Base-by-base conservation (phyloP, 2,797 vertebrate genomes). In the Ataeniobius toweri region DNA sequence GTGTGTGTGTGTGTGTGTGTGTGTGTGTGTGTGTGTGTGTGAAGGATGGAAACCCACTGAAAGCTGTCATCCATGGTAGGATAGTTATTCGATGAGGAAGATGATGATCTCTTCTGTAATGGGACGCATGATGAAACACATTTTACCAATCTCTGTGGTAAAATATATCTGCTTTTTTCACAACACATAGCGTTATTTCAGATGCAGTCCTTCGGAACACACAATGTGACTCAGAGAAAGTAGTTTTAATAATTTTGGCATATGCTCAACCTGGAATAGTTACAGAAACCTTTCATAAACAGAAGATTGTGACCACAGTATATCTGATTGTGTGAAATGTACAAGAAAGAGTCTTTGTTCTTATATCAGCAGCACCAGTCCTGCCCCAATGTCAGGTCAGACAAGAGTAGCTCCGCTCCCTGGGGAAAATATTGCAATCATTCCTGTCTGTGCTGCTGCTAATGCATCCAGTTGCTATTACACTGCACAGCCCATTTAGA, bases 381-480 rank as follows among this genome's bases (percentile, higher is more conserved):
- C 61, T 79, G 86, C 80, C 80, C 78, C 3, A 26, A 88, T 80
- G 73, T 85, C 85, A 83, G 79, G 51, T 58, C 67, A 88, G 87
- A 89, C 78, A 72, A 75, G 74, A 80, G 76, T 26, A 63, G 39
- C 68, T 77, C 65, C 70, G 79, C 85, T 83, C 78, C 80, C 72
- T 74, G 24, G 46, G 81, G 88, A 10, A 74, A 81, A 81, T 12
- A 0, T 31, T 76, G 76, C 83, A 84, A 86, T 92, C 89, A 86
- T 84, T 80, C 88, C 16, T 53, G 51, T 73, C 80, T 82, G 79
- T 89, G 84, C 79, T 91, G 90, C 88, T 85, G 86, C 83, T 90
- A 87, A 89, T 86, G 84, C 86, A 90, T 92, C 89, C 89, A 89
- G 83, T 89, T 78, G 76, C 86, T 85, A 88, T 93, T 92, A 85